phyloP scores from a whole-genome alignment of 2,797 vertebrate species.

The Salmo trutta region DNA sequence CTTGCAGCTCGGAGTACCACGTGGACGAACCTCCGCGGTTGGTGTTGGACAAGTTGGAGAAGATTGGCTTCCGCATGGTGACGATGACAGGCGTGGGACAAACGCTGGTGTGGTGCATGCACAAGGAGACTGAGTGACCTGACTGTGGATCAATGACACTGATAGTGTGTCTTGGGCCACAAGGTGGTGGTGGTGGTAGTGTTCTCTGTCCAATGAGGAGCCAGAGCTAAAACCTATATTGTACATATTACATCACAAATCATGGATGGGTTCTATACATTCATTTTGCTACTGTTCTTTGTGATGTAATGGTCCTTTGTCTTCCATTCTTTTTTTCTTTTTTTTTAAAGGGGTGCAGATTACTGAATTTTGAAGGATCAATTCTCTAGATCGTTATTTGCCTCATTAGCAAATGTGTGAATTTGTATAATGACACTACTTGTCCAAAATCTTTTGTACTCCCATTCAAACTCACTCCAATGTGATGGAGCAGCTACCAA shows the following conservation, averaged over 20 bases:
- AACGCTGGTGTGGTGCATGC: constrained; percentile 96
- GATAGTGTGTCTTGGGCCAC: background rate
- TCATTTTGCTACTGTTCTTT: background rate
- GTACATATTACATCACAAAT: background rate
- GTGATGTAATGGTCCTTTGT: background rate
- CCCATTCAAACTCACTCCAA: background rate
- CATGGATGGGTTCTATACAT: constrained; percentile 10
- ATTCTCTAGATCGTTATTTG: background rate
- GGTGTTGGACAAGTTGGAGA: constrained; percentile 94
- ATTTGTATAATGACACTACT: background rate
- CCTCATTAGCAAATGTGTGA: background rate
- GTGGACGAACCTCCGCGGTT: constrained; percentile 88
- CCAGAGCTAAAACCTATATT: background rate
- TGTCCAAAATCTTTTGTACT: background rate
- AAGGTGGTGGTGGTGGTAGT: background rate
- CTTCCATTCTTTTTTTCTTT: background rate
- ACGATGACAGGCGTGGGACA: constrained; percentile 96
- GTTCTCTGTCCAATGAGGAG: background rate
- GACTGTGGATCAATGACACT: background rate
- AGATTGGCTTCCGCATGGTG: constrained; percentile 84
- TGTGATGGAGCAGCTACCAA: background rate
- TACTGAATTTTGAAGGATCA: background rate
- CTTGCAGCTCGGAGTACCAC: constrained; percentile 87
- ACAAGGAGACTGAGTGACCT: constrained; percentile 76
- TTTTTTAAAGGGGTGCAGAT: background rate